phyloP scores from a whole-genome alignment of 2,113 vertebrate genomes.

The cattle (Bos taurus) region ARS-UCD2.0 NC_037340.1:6612501-6613000 shows the following conservation, averaged over 20 bases:
- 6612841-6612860: fast-evolving
- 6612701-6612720: neutral
- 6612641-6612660: neutral
- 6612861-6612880: neutral
- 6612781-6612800: neutral
- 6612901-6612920: neutral
- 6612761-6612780: neutral
- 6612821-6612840: neutral
- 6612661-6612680: neutral
- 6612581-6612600: neutral
- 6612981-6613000: neutral
- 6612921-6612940: neutral
- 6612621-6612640: neutral
- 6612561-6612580: neutral
- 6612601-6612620: neutral
- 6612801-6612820: neutral
- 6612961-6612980: neutral
- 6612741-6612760: neutral
- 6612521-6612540: neutral
- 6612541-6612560: neutral
- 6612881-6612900: neutral
- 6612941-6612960: neutral
- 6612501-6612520: neutral
- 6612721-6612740: neutral
- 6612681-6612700: neutral